phyloP scores from a whole-genome alignment of 1,140 invertebrate genomes.

The Danaus plexippus region DNA sequence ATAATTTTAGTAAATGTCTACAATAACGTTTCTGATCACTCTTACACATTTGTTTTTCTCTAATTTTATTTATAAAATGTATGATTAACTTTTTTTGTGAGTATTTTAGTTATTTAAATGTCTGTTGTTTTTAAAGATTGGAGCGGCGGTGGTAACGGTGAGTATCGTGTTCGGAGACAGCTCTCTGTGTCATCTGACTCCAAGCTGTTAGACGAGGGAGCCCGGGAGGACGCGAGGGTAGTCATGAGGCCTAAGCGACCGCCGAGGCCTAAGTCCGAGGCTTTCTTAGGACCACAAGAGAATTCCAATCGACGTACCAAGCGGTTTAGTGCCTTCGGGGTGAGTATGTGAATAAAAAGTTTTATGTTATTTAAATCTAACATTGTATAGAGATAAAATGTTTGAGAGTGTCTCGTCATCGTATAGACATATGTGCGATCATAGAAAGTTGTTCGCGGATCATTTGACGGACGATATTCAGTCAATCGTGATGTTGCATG shows the following conservation, averaged over 20 bases:
- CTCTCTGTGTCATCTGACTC: slow-evolving; percentile 92
- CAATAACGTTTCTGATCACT: too few relatives aligned
- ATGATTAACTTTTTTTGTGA: too few relatives aligned
- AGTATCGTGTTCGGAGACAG: slow-evolving; percentile 87
- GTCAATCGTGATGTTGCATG: slow-evolving; percentile 18
- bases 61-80: too few relatives aligned
- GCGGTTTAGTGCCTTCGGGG: slow-evolving; percentile 92
- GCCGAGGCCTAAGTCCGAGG: slow-evolving; percentile 90
- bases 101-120: slow-evolving; percentile 1
- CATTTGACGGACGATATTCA: slow-evolving; percentile 11
- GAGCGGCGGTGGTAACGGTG: slow-evolving; percentile 81
- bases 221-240: slow-evolving; percentile 86
- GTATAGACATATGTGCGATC: too few relatives aligned
- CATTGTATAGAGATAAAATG: too few relatives aligned
- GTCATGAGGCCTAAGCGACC: slow-evolving; percentile 90
- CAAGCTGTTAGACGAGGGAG: slow-evolving; percentile 89
- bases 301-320: slow-evolving; percentile 80
- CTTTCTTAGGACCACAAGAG: slow-evolving; percentile 82
- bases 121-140: slow-evolving; percentile 65
- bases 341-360: slow-evolving; percentile 68
- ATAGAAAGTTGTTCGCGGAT: slow-evolving; percentile 12
- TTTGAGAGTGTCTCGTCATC: too few relatives aligned
- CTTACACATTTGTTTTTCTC: too few relatives aligned
- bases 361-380: too few relatives aligned
- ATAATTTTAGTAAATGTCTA: too few relatives aligned